phyloP scores from a whole-genome alignment of 1,140 invertebrate genomes.

The Drosophila varians region DNA sequence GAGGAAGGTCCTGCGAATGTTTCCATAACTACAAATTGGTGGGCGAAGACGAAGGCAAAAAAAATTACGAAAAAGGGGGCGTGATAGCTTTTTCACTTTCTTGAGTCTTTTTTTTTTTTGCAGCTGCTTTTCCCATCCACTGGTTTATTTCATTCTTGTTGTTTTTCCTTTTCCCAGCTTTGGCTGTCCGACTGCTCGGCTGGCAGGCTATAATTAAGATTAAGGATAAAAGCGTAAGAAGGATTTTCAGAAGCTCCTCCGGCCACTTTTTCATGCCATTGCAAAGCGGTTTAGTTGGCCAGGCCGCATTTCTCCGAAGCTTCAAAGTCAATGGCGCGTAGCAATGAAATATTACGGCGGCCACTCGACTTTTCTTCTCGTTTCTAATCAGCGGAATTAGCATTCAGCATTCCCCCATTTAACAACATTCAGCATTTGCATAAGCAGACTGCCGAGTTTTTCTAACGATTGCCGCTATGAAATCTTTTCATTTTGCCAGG shows the following conservation, averaged over 20 bases:
- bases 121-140: conserved; percentile 24
- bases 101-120: conserved; percentile 9
- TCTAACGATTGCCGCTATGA: conserved; percentile 24
- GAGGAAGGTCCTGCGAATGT: conserved; percentile 14
- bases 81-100: conserved; percentile 46
- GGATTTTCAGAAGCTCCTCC: conserved; percentile 69
- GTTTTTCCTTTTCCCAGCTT: conserved; percentile 26
- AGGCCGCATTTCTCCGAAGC: conserved; percentile 31
- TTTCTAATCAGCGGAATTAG: conserved; percentile 77
- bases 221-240: conserved; percentile 83
- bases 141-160: conserved; percentile 17
- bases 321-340: conserved; percentile 77
- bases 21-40: conserved; percentile 74
- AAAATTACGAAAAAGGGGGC: conserved; percentile 13
- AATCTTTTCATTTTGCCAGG: conserved; percentile 9
- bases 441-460: conserved; percentile 38
- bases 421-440: conserved; percentile 65
- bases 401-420: conserved; percentile 67
- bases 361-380: conserved; percentile 30
- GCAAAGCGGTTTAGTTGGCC: conserved; percentile 72
- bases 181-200: conserved; percentile 41
- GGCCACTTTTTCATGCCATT: conserved; percentile 8
- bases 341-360: conserved; percentile 72
- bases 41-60: conserved; percentile 9
- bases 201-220: conserved; percentile 83